A percentile compares a stretch with the other conserved stretches of the same genome.
Evolutionary conservation across 1,140 invertebrate species (phyloP).

Genomic region (Megalopta genalis): DNA sequence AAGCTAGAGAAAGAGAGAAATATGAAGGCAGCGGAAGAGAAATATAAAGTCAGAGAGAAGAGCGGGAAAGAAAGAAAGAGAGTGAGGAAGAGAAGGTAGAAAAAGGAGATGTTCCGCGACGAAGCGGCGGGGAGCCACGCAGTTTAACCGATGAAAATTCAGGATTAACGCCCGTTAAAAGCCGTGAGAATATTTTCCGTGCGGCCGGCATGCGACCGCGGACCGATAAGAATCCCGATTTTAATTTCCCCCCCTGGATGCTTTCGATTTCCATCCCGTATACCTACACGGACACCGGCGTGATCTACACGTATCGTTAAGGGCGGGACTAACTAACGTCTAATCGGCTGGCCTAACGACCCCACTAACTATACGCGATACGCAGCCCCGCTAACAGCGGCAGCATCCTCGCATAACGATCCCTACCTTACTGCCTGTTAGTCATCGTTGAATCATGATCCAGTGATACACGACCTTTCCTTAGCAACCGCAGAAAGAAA

Average conservation of each 20-base stretch:
- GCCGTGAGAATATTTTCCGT: slow-evolving; percentile 36
- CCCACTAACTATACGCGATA: slow-evolving; percentile 60
- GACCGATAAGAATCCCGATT: slow-evolving; percentile 29
- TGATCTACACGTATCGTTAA: slow-evolving; percentile 24
- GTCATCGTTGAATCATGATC: slow-evolving; percentile 68
- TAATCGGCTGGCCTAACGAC: slow-evolving; percentile 62
- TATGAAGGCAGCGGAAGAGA: background rate
- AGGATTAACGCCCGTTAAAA: slow-evolving; percentile 26
- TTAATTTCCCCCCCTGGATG: slow-evolving; percentile 29
- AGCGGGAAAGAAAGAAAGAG: background rate
- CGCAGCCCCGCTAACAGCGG: slow-evolving; percentile 24
- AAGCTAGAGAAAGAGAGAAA: no score
- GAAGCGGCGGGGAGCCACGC: background rate
- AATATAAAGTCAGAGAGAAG: no score
- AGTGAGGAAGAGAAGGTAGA: background rate
- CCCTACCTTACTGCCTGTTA: slow-evolving; percentile 49
- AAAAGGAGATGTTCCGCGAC: background rate
- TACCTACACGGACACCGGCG: background rate
- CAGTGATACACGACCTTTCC: slow-evolving; percentile 54
- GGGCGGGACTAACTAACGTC: slow-evolving; percentile 59
- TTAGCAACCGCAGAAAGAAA: background rate
- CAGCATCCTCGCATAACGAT: slow-evolving; percentile 59
- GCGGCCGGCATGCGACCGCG: background rate
- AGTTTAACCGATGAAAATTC: slow-evolving; percentile 43
- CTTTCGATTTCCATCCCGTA: slow-evolving; percentile 29